phyloP scores from a whole-genome alignment of 1,140 invertebrate genomes.

The Cherax quadricarinatus region DNA sequence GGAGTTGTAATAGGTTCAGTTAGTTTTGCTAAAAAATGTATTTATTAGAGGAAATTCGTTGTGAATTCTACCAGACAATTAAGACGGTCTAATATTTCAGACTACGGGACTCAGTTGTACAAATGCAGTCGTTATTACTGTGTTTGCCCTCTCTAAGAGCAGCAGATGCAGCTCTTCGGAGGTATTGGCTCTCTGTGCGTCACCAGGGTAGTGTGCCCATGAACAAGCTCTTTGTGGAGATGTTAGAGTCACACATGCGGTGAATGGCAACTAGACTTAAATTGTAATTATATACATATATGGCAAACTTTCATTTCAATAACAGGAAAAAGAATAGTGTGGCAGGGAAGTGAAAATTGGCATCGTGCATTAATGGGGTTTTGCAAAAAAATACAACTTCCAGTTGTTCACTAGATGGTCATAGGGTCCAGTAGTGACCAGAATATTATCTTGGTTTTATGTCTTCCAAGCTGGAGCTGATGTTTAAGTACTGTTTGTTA shows the following conservation, averaged over 20 bases:
- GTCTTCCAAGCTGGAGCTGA: conserved; percentile 56
- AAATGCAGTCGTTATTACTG: conserved; percentile 91
- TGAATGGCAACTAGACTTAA: conserved; percentile 55
- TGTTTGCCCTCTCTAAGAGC: conserved; percentile 92
- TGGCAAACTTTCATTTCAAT: conserved; percentile 11
- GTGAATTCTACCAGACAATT: no score
- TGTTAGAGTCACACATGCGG: conserved; percentile 84
- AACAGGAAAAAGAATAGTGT: conserved; percentile 13
- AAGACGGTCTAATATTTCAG: conserved; percentile 76
- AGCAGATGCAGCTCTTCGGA: conserved; percentile 90
- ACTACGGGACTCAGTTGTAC: conserved; percentile 82
- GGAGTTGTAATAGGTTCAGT: no score
- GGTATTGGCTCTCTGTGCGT: conserved; percentile 93
- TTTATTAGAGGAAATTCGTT: no score
- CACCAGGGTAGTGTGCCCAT: conserved; percentile 92
- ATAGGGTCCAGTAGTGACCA: conserved; percentile 29
- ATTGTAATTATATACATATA: not conserved
- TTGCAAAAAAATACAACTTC: conserved; percentile 27
- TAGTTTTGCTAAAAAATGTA: no score
- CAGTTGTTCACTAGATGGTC: conserved; percentile 15
- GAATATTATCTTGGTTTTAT: conserved; percentile 50
- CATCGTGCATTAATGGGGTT: conserved; percentile 8
- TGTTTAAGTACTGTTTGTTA: conserved; percentile 40
- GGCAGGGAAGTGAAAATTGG: conserved; percentile 32
- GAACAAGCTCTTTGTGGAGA: conserved; percentile 98